phyloP scores from a whole-genome alignment of 2,888 invertebrate species.

The Cistogaster globosa region DNA sequence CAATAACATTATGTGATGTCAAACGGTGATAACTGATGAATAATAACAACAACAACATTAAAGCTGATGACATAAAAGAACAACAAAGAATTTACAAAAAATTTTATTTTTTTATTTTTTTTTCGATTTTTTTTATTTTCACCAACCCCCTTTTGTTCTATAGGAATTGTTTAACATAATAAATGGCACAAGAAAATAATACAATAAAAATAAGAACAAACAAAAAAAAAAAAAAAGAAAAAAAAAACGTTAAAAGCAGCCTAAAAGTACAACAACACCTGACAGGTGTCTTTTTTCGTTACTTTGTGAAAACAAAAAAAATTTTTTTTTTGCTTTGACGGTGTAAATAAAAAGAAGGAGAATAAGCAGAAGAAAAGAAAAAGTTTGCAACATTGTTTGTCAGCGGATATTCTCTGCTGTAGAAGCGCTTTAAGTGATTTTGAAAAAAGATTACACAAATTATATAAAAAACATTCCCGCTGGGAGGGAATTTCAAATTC shows the following conservation, averaged over 20 bases:
- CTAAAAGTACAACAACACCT: constrained; percentile 61
- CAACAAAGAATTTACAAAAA: constrained; percentile 25
- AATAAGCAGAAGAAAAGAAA: too few species aligned
- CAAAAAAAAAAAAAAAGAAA: neutral
- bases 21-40: constrained; percentile 15
- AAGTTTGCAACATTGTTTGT: constrained; percentile 37
- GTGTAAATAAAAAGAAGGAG: too few species aligned
- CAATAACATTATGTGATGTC: constrained; percentile 4
- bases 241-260: constrained; percentile 35
- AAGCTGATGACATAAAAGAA: constrained; percentile 31
- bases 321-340: neutral
- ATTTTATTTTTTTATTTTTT: constrained; percentile 6
- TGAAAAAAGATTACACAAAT: neutral
- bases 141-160: neutral
- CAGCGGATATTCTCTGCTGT: constrained; percentile 49
- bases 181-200: too few species aligned
- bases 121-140: neutral
- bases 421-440: neutral
- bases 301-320: constrained; percentile 15
- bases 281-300: constrained; percentile 58
- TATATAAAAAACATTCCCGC: neutral
- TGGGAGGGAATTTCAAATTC: constrained; percentile 40
- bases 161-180: constrained; percentile 3
- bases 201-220: too few species aligned
- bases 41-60: constrained; percentile 21